These are phyloP conservation scores for Ips nitidus DNA, from an alignment of 1,140 invertebrate genomes.

Conservation along the genomic window DNA sequence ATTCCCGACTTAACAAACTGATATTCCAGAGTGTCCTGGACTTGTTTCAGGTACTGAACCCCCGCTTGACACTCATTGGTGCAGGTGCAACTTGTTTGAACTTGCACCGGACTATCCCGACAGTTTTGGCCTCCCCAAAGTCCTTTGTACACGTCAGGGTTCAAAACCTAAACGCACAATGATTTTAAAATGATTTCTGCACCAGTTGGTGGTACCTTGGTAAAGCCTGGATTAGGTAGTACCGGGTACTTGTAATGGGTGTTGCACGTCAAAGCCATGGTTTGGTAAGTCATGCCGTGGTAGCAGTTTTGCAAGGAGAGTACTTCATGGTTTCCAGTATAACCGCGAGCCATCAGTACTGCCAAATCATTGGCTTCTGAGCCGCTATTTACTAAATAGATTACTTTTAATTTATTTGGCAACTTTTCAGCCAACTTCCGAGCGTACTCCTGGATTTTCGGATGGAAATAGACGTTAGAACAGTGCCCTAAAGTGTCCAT, in stretches of 20 bases:
- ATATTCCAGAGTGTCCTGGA: slow-evolving; percentile 76
- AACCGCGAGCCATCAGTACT: slow-evolving; percentile 78
- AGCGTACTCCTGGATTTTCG: slow-evolving; percentile 88
- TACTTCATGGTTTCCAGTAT: slow-evolving; percentile 83
- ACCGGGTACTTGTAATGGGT: slow-evolving; percentile 78
- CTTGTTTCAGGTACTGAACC: slow-evolving; percentile 79
- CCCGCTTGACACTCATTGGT: slow-evolving; percentile 67
- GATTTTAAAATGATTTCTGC: too few species aligned
- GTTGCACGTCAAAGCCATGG: slow-evolving; percentile 81
- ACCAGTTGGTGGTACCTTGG: slow-evolving; percentile 69
- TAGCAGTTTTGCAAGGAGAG: slow-evolving; percentile 86
- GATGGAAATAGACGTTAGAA: slow-evolving; percentile 88
- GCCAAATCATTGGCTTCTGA: slow-evolving; percentile 97
- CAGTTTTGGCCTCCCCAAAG: slow-evolving; percentile 86
- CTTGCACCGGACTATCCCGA: slow-evolving; percentile 84
- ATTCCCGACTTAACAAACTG: slow-evolving; percentile 64
- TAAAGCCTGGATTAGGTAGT: slow-evolving; percentile 74
- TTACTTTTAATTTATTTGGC: slow-evolving; percentile 82
- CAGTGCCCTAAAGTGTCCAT: slow-evolving; percentile 85
- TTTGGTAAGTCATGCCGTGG: slow-evolving; percentile 84
- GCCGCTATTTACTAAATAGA: slow-evolving; percentile 94
- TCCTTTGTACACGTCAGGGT: slow-evolving; percentile 88
- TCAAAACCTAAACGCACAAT: slow-evolving; percentile 80
- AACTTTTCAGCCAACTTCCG: slow-evolving; percentile 78
- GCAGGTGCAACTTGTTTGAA: slow-evolving; percentile 69